Evolutionary conservation across 2,797 vertebrate species (phyloP).

Genomic region (Sebastolobus alascanus): DNA sequence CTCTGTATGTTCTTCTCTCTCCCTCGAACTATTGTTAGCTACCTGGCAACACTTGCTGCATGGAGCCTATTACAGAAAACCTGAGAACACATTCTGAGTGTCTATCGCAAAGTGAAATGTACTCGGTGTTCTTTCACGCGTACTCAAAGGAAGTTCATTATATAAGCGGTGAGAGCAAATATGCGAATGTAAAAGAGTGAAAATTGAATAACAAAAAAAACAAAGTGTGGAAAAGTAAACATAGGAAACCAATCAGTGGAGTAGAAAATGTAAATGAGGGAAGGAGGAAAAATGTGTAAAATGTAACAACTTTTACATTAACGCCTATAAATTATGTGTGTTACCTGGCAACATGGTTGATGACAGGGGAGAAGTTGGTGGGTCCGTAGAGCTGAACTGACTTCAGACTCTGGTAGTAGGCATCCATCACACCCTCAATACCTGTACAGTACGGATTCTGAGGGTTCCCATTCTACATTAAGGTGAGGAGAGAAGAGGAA

Average conservation of each 20-base stretch:
- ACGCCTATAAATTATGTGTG: not conserved
- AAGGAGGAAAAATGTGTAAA: not conserved
- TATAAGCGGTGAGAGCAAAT: slow-evolving; percentile 6
- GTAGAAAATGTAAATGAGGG: not conserved
- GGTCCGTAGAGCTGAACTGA: slow-evolving; percentile 98
- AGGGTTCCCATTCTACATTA: slow-evolving; percentile 93
- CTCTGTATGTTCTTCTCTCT: slow-evolving; percentile 1
- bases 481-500: not conserved
- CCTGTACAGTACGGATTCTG: slow-evolving; percentile 97
- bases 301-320: not conserved
- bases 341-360: slow-evolving; percentile 95
- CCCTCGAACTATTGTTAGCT: slow-evolving; percentile 27
- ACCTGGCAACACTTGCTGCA: slow-evolving; percentile 51
- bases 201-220: not conserved
- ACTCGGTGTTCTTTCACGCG: slow-evolving; percentile 34
- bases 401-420: slow-evolving; percentile 96
- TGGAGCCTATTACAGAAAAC: slow-evolving; percentile 52
- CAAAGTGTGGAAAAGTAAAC: not conserved
- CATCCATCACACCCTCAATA: slow-evolving; percentile 97
- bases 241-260: not conserved
- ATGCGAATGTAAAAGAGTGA: slow-evolving; percentile 16
- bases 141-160: slow-evolving; percentile 21
- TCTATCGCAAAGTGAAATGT: slow-evolving; percentile 29
- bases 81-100: slow-evolving; percentile 37
- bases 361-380: slow-evolving; percentile 97